Conservation (phyloP, 2,113 vertebrate genomes). For the Phylloscopus whistleri region DNA sequence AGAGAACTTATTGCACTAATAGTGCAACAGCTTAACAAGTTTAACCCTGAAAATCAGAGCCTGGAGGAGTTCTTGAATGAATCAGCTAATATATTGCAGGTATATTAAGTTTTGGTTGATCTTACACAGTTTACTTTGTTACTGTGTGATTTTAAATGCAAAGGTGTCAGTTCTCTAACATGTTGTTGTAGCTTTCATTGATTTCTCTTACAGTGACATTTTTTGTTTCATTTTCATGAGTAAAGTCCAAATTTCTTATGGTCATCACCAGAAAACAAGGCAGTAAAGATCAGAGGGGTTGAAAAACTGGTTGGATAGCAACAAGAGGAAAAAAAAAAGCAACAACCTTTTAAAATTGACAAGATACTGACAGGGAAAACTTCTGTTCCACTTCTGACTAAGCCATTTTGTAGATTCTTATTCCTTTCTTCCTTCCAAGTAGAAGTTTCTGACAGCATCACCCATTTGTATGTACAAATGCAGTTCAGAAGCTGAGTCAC, state of each 20-base stretch:
- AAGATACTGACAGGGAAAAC: neutral
- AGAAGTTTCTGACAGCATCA: neutral
- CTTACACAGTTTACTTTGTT: neutral
- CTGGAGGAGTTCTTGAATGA: slow-evolving; percentile 80
- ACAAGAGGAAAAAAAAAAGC: neutral
- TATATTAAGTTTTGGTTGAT: slow-evolving; percentile 43
- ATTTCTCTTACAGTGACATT: neutral
- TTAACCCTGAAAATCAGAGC: slow-evolving; percentile 72
- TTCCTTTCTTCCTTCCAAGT: neutral
- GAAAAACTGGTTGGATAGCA: neutral
- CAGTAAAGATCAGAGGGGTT: neutral
- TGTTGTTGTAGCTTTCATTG: neutral
- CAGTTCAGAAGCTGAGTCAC: neutral
- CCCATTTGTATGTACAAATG: neutral
- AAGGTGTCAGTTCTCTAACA: neutral
- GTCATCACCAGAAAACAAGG: neutral
- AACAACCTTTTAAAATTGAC: neutral
- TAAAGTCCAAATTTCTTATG: neutral
- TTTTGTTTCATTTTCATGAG: neutral
- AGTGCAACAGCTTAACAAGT: slow-evolving; percentile 75
- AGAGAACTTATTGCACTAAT: slow-evolving; percentile 74
- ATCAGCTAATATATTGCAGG: slow-evolving; percentile 73
- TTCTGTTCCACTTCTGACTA: neutral
- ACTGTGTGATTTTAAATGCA: neutral
- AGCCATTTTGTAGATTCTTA: neutral